Base-by-base conservation (phyloP, 1,140 invertebrate species). In the Zaprionus tsacasi region DNA sequence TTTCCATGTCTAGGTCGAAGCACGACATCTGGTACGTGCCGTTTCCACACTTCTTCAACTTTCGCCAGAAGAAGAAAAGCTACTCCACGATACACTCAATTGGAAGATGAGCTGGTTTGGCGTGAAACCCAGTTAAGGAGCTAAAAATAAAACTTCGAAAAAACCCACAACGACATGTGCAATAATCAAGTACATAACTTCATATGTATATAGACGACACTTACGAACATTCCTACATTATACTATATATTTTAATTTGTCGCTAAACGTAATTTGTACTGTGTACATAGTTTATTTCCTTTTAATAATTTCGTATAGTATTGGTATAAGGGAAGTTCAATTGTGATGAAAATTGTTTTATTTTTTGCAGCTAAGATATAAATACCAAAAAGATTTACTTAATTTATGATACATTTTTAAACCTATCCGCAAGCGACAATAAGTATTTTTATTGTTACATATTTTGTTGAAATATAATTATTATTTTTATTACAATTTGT, bases 31-130 rank as follows among this genome's bases (percentile, higher is more conserved):
- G 74, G 98, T 97, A 3, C 95, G 96, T 88, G 98, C 97, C 13
- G 96, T 99, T 0, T 95, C 97, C 1, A 96, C 96, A 5, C 93
- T 99, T 57, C 93, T 99, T 21, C 95, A 97, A 70, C 96, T 98
- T 73, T 96, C 96, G 0, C 94, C 95, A 8, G 97, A 98, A 85
- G 98, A 99, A 93, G 97, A 98, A 92, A 95, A 95, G 87, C 91
- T 98, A 0, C 93, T 98, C n/a, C 95, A 96, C 65, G 96, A 98
- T 82, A 98, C 97, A 0, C 92, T 98, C 33, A 96, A 98, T 72
- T 98, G 96, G 94, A 97, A 97, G 92, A 96, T 96, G 94, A 97
- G 97, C 6, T 97, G 97, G 97, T 97, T 97, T 87, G 96, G 96
- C 1, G 94, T 94, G 1, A 93, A 94, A 69, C 95, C 96, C 13